Base-by-base conservation (phyloP, 2,888 invertebrate genomes). In the Oscheius sp. region DNA sequence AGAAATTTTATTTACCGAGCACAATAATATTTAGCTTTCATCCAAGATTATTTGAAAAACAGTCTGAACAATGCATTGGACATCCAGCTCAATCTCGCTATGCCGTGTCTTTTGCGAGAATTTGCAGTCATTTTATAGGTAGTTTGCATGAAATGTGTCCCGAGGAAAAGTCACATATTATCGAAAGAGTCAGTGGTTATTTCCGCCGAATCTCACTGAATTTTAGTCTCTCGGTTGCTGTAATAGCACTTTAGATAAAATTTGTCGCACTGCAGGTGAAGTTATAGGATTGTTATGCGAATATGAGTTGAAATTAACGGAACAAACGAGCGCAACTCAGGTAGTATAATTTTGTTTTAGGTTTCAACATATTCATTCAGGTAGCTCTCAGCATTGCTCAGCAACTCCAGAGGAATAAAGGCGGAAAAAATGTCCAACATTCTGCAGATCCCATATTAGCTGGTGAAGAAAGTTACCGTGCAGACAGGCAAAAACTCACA, bases 241-340 rank as follows among this genome's bases (percentile, higher is more conserved):
- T 0, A 97, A 98, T 88, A 94, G 95, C 92, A 98, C 96, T 89
- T 91, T 99, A 72, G 98, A 99, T 89, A 97, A 99, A 91, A 97
- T 99, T 94, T 95, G 97, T 0, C 96, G 96, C 89, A 97, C 98
- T 89, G 96, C 96, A 0, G 96, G 97, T 89, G 97, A 97, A 89
- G 97, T 99, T 49, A 96, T 99, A 58, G 96, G 96, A 0, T 95
- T 96, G 5, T 95, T 99, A 86, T 97, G 97, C 90, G 97, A 99
- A 89, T 96, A 98, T 88, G 98, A 99, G 88, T 96, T 97, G 89
- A 94, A 94, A 79, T 93, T 99, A 92, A 94, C 95, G 86, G 96
- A 98, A 88, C 94, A 95, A 59, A 77, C 82, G 35, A 76, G 85
- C 9, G 84, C 87, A 3, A 78, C 73, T 49, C 73, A 75, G 27